Percentiles rank a stretch among this genome's conserved stretches.
These are phyloP conservation scores for Bos taurus DNA, from an alignment of 2,113 vertebrate species.

Conservation along the genomic window ARS-UCD2.0 NC_037339.1:78454501-78455000, in stretches of 20 bases:
- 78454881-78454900: background rate
- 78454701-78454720: background rate
- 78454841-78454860: background rate
- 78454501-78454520: background rate
- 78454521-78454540: background rate
- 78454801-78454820: rapidly evolving
- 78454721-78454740: conserved; percentile 31
- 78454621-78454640: background rate
- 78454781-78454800: background rate
- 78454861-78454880: background rate
- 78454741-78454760: background rate
- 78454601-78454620: background rate
- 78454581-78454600: rapidly evolving
- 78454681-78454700: background rate
- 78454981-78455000: background rate
- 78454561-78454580: background rate
- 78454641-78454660: background rate
- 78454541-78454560: background rate
- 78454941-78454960: background rate
- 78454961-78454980: background rate
- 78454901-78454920: background rate
- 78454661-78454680: background rate
- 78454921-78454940: background rate
- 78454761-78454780: conserved; percentile 17
- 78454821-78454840: background rate